phyloP scores from a whole-genome alignment of 2,888 invertebrate genomes.

The Epicampocera succincta region DNA sequence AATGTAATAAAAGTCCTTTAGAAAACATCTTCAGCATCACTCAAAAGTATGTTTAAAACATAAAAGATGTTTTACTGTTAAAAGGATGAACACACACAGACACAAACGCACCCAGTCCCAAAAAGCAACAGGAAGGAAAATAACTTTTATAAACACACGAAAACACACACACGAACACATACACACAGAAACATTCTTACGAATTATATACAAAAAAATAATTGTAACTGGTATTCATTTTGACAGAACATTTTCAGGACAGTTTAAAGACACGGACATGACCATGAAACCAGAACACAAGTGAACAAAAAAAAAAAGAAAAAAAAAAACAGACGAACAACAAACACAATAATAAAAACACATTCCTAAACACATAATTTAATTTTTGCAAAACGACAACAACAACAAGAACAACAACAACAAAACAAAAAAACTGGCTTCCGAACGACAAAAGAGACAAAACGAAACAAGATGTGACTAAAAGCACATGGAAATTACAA shows the following conservation, averaged over 20 bases:
- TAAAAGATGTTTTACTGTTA: constrained; percentile 49
- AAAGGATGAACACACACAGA: not conserved
- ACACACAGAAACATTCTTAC: not conserved
- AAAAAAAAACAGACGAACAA: too few relatives aligned
- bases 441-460: too few relatives aligned
- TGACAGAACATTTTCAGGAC: constrained; percentile 61
- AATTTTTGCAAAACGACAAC: constrained; percentile 46
- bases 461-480: constrained; percentile 1
- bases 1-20: constrained; percentile 51
- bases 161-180: not conserved
- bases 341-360: constrained; percentile 22
- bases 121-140: constrained; percentile 39
- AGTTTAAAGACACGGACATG: constrained; percentile 55
- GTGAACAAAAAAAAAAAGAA: not conserved
- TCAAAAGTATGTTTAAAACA: constrained; percentile 55
- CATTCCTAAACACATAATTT: constrained; percentile 63
- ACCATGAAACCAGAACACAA: constrained; percentile 53
- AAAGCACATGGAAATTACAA: constrained; percentile 9
- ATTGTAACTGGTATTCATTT: constrained; percentile 39
- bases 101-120: too few relatives aligned
- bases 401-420: not conserved
- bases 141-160: not conserved
- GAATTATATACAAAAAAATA: not conserved
- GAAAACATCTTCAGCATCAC: constrained; percentile 37
- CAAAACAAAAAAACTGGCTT: not conserved